Evolutionary conservation across 2,797 vertebrate genomes (phyloP), one percentile per base, ranked within the genome.

Genomic region (Buceros bicornis): DNA sequence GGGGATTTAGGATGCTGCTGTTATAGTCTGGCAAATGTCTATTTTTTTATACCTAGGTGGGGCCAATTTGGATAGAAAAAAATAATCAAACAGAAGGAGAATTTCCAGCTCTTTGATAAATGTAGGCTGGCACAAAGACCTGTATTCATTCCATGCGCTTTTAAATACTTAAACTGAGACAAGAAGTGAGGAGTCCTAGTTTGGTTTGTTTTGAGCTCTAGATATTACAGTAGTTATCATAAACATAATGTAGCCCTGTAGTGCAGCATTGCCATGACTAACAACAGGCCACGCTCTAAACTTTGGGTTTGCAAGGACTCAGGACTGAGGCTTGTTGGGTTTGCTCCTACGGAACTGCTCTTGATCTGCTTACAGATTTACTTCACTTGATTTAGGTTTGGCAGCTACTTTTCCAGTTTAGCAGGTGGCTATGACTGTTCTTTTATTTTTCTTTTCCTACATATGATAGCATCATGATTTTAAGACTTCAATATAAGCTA

Each of bases 41-140:
- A 16, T 19, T 42, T 88, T 72, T 25, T 12, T n/a, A 42, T 12
- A 56, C 1, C 2, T 28, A 29, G 5, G 14, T 45, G 15, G 15
- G 8, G 2, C 2, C 48, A 13, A 8, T 35, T 70, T 51, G 0
- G 0, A 3, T 14, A 5, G 9, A 5, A 6, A 11, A 26, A 33
- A 21, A 8, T 33, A 9, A 24, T 21, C 6, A 28, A 47, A 43
- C 2, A 21, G 25, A 86, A 60, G 5, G 20, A 22, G 29, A 81
- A 57, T 25, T 13, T 11, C 5, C 31, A 89, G 16, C 9, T 82
- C 25, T 53, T 53, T 53, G 42, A 67, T 45, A 87, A 67, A 82
- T 20, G 17, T 13, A 53, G n/a, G 42, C 71, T 2, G 0, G 16
- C 22, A 72, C 3, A 3, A 81, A 78, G 16, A 57, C 15, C 10